phyloP scores from a whole-genome alignment of 2,113 vertebrate genomes.

The Elgaria multicarinata region DNA sequence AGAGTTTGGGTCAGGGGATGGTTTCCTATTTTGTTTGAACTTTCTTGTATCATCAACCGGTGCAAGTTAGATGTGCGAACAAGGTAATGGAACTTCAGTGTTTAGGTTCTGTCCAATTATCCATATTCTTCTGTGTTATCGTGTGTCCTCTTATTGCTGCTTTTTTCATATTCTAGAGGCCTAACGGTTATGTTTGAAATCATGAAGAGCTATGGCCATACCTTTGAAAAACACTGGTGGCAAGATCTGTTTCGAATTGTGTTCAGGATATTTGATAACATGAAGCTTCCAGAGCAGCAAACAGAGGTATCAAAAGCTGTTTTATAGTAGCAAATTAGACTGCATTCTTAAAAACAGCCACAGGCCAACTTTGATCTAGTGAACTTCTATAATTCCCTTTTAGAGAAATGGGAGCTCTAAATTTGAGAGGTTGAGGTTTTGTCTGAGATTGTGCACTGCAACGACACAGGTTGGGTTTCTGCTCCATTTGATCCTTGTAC shows the following conservation, averaged over 20 bases:
- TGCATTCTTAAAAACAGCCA: background rate
- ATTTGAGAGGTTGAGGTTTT: background rate
- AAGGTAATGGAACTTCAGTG: conserved; percentile 75
- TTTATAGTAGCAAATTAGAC: background rate
- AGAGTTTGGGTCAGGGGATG: conserved; percentile 98
- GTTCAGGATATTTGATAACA: conserved; percentile 98
- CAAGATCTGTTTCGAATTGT: conserved; percentile 97
- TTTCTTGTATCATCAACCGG: conserved; percentile 97
- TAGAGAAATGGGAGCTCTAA: background rate
- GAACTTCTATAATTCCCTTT: background rate
- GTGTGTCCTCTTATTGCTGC: conserved; percentile 16
- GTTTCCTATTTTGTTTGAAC: conserved; percentile 98
- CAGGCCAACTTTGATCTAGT: background rate
- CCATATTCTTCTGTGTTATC: background rate
- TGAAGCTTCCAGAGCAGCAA: conserved; percentile 98
- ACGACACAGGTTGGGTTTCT: background rate
- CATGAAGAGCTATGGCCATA: conserved; percentile 97
- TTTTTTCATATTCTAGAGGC: conserved; percentile 79
- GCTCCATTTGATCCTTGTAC: background rate
- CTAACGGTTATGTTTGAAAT: conserved; percentile 99
- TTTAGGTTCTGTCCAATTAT: background rate
- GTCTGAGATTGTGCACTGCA: background rate
- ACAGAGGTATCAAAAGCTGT: conserved; percentile 83
- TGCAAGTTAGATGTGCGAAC: conserved; percentile 97
- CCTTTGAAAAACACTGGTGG: conserved; percentile 99